A percentile compares a stretch with the other conserved stretches of the same genome.
These are phyloP conservation scores for Drosophila paranaensis DNA, from an alignment of 2,888 invertebrate genomes.

Conservation along the genomic window DNA sequence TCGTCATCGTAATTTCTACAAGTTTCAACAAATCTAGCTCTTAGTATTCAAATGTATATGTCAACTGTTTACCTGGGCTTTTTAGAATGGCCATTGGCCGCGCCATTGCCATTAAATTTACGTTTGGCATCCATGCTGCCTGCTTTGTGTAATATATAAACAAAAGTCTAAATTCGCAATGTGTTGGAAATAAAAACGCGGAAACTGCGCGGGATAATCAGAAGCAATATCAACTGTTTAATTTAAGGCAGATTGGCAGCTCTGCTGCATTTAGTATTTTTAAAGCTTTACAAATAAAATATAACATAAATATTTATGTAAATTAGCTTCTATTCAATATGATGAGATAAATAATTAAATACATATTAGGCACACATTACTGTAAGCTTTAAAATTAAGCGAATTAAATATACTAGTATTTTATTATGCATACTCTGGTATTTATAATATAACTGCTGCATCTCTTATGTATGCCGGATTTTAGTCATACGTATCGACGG, in stretches of 20 bases:
- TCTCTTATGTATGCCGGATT: conserved; percentile 11
- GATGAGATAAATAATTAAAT: not conserved
- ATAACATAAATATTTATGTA: no score
- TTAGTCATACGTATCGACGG: conserved; percentile 21
- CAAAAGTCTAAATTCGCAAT: conserved; percentile 20
- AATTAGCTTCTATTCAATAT: not conserved
- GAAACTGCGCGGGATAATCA: conserved; percentile 44
- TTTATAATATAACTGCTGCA: not conserved
- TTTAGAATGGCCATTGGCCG: conserved; percentile 63
- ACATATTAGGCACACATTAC: no score
- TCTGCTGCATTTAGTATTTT: not conserved
- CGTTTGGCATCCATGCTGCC: conserved; percentile 63
- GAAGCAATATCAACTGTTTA: conserved; percentile 33
- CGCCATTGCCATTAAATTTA: conserved; percentile 57
- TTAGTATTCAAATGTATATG: not conserved
- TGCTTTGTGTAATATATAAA: conserved; percentile 8
- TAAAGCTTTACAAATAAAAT: not conserved
- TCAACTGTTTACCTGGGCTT: conserved; percentile 67
- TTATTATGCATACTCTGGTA: conserved; percentile 4
- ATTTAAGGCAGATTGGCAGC: conserved; percentile 31
- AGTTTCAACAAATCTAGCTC: not conserved
- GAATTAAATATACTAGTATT: not conserved
- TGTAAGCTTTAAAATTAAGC: no score
- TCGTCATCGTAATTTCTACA: conserved; percentile 86
- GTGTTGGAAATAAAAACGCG: conserved; percentile 28